Evolutionary conservation across 2,888 invertebrate genomes (phyloP).

Genomic region (Chrysolina oricalcia): DNA sequence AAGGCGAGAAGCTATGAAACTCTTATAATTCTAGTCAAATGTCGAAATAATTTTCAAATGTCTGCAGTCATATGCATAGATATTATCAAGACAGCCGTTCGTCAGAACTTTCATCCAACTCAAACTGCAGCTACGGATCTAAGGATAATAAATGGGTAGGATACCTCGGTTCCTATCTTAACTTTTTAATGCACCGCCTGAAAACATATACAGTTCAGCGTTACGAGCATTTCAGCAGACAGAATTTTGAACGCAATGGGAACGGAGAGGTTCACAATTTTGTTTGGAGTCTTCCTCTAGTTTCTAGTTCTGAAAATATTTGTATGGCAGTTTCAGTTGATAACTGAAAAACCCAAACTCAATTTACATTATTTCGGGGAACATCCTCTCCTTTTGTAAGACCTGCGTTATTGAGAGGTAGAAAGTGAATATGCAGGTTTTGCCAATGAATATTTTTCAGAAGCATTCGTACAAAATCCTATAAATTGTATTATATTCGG

Average conservation of each 20-base stretch:
- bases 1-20: neutral
- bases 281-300: neutral
- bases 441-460: neutral
- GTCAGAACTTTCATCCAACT: slow-evolving; percentile 4
- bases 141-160: slow-evolving; percentile 43
- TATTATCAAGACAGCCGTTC: slow-evolving; percentile 4
- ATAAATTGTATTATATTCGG: no score
- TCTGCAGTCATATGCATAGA: neutral
- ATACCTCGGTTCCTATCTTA: slow-evolving; percentile 45
- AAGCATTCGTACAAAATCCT: no score
- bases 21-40: neutral
- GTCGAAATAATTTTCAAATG: neutral
- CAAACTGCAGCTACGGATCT: slow-evolving; percentile 35
- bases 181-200: slow-evolving; percentile 36
- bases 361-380: neutral
- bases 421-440: neutral
- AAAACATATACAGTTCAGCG: slow-evolving; percentile 39
- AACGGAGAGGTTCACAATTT: neutral
- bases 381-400: neutral
- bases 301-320: neutral
- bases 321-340: neutral
- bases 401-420: neutral
- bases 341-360: neutral
- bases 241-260: slow-evolving; percentile 21
- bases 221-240: slow-evolving; percentile 25